A percentile compares a stretch with the other conserved stretches of the same genome.
Evolutionary conservation across 2,113 vertebrate species (phyloP).

Genomic region (Hymenochirus boettgeri): DNA sequence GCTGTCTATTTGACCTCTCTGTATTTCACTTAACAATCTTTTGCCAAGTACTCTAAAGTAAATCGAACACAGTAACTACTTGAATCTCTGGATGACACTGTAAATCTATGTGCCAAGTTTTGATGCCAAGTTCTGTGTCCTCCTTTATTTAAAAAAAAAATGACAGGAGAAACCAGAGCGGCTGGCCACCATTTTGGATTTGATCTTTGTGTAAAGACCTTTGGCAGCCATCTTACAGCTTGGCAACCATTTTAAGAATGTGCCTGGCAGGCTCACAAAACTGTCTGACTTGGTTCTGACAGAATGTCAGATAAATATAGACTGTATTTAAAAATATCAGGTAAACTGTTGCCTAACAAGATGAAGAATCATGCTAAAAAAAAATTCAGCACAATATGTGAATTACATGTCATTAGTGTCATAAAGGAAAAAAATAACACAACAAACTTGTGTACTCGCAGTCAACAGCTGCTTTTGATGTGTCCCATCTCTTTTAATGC

Average conservation of each 20-base stretch:
- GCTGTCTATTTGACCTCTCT: constrained; percentile 57
- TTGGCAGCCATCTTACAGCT: constrained; percentile 97
- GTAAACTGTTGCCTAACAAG: constrained; percentile 47
- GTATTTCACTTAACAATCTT: constrained; percentile 55
- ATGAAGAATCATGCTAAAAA: too few relatives aligned
- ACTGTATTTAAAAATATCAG: constrained; percentile 63
- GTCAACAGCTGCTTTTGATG: too few relatives aligned
- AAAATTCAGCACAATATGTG: too few relatives aligned
- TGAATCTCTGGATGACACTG: constrained; percentile 85
- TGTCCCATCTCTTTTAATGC: too few relatives aligned
- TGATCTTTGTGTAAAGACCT: constrained; percentile 61
- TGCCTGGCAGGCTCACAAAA: constrained; percentile 76
- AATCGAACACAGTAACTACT: constrained; percentile 74
- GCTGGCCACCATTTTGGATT: constrained; percentile 68
- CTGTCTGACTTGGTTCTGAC: constrained; percentile 69
- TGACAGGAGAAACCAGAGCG: constrained; percentile 51
- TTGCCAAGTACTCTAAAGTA: constrained; percentile 71
- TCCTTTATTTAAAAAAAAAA: constrained; percentile 54
- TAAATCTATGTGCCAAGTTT: constrained; percentile 73
- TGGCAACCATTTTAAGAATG: constrained; percentile 98
- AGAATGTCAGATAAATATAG: constrained; percentile 68
- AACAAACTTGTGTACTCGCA: too few relatives aligned
- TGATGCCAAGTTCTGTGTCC: constrained; percentile 81
- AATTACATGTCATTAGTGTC: too few relatives aligned
- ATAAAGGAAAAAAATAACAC: too few relatives aligned